Evolutionary conservation across 2,797 vertebrate species (phyloP).

Genomic region (Lepilemur septentrionalis): DNA sequence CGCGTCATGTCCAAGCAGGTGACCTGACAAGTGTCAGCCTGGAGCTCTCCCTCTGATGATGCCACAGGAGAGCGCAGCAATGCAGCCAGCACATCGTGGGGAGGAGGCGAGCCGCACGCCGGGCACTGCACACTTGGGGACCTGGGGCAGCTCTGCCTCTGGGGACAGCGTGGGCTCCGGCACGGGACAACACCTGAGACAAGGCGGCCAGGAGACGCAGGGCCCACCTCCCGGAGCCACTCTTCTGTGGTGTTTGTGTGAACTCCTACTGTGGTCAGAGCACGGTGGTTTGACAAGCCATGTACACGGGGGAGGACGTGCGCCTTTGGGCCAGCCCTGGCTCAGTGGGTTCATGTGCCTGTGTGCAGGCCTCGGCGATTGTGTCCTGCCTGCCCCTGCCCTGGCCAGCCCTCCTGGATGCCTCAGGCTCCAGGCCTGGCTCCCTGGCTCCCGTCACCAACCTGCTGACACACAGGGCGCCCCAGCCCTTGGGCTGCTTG

Average conservation of each 20-base stretch:
- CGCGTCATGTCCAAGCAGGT: not conserved
- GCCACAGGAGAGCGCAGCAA: not conserved
- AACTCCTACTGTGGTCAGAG: not conserved
- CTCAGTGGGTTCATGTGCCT: not conserved
- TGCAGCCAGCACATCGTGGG: not conserved
- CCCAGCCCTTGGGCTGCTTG: not conserved
- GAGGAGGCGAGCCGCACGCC: not conserved
- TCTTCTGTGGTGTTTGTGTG: not conserved
- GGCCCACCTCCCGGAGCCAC: too few species aligned
- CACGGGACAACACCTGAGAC: not conserved
- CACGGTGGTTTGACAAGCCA: not conserved
- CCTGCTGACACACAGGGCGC: not conserved
- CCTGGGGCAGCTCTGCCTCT: not conserved
- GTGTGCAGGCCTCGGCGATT: not conserved
- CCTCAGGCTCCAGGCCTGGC: not conserved
- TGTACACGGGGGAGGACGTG: not conserved
- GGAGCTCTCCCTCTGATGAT: not conserved
- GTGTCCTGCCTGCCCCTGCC: not conserved
- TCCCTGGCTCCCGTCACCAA: not conserved
- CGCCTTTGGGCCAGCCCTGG: not conserved
- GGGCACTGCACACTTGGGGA: not conserved
- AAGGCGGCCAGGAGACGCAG: not conserved
- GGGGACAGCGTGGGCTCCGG: not conserved
- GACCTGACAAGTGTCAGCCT: not conserved
- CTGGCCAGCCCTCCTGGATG: not conserved